These are phyloP conservation scores for Orchesella cincta DNA, from an alignment of 1,140 invertebrate genomes.

Conservation along the genomic window DNA sequence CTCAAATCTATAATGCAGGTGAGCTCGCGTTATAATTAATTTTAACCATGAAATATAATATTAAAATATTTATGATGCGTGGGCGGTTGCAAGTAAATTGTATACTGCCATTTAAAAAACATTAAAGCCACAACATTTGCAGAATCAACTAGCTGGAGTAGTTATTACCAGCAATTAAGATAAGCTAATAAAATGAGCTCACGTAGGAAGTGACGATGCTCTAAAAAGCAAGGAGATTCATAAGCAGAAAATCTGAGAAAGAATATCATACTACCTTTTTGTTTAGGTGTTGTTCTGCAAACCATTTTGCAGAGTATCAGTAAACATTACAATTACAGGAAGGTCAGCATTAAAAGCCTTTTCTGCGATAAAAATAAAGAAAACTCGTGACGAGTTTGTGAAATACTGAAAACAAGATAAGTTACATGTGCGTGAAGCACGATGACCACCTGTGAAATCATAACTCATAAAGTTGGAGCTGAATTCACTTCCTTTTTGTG, in stretches of 20 bases:
- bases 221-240: no score
- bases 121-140: background rate
- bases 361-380: no score
- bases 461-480: background rate
- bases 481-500: no score
- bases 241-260: no score
- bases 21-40: conserved; percentile 23
- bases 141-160: background rate
- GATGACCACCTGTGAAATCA: background rate
- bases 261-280: no score
- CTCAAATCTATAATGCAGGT: conserved; percentile 55
- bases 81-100: background rate
- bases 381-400: no score
- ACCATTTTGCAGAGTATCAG: no score
- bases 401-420: background rate
- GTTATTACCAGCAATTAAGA: background rate
- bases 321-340: no score
- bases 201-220: no score
- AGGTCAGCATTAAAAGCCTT: no score
- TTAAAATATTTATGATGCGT: background rate
- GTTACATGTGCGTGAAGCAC: background rate
- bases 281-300: no score
- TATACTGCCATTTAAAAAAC: background rate
- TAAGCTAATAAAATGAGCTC: background rate
- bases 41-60: background rate